Base-by-base conservation (phyloP, 35 echinoderm and acorn worm genomes). In the Stichopus chloronotus region DNA sequence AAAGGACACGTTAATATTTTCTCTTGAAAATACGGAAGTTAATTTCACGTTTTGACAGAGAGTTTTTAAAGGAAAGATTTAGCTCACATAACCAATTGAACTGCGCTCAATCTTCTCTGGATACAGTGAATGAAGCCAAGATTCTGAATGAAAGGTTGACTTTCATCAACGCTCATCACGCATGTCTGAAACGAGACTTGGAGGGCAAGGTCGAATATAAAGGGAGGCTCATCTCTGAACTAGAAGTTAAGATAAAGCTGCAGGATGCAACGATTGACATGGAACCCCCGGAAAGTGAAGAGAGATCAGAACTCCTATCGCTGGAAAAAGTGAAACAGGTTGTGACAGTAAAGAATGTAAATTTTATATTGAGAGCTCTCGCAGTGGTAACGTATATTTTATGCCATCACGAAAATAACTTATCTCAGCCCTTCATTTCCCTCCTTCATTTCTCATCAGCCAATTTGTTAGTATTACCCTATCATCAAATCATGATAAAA, bases 61-160 rank as follows among this genome's bases (percentile, higher is more conserved):
- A 43, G 3, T 43, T 43, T 43, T 43, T 1, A 43, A 43, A 43
- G 30, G 30, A 43, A 43, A 43, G 30, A 1, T 43, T 43, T 61
- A 61, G 14, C 4, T 61, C 59, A 61, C 14, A 1, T 10, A 61
- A 61, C 8, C 59, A 1, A 61, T 61, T 10, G 59, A 61, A 14
- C 14, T n/a, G n/a, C n/a, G n/a, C n/a, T 61, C 59, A 10, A 78
- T 76, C 4, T 91, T 21, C 0, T 77, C 58, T 78, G 13, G 8
- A 12, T 54, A 23, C 90, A 91, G 90, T 91, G 1, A 91, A 91
- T 23, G 90, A 91, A 65, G 90, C 90, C 5, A 79, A 10, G 17
- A 53, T 79, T 57, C 22, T 91, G 71, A 91, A 79, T 14, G 58
- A 79, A 11, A 53, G 90, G 54, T 65, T 78, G 55, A 91, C 55